Conservation (phyloP, 2,888 invertebrate genomes). For the Auanema freiburgensis region DNA sequence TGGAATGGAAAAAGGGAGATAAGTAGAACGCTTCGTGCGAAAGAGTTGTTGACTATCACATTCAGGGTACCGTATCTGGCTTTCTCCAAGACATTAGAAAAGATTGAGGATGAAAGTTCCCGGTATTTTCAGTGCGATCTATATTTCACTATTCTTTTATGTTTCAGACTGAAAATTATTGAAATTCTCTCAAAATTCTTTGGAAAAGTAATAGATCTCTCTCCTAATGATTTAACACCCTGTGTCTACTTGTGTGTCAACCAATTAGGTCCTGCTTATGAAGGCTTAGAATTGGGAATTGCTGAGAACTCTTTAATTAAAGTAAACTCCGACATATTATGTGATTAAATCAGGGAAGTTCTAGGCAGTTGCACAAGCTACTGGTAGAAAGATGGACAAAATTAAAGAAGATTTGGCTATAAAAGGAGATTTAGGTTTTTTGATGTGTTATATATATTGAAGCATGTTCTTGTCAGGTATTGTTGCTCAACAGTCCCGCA, state of each 20-base stretch:
- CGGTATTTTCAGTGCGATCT: conserved; percentile 9
- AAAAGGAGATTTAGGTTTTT: conserved; percentile 81
- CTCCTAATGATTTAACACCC: conserved; percentile 84
- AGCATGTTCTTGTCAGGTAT: conserved; percentile 42
- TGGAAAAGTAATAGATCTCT: conserved; percentile 77
- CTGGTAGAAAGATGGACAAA: conserved; percentile 71
- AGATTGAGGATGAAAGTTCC: conserved; percentile 75
- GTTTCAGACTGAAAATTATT: conserved; percentile 80
- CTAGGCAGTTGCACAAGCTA: conserved; percentile 41
- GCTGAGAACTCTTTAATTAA: conserved; percentile 93
- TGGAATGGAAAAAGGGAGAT: conserved; percentile 4
- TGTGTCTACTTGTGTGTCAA: conserved; percentile 94
- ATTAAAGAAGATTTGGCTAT: conserved; percentile 76
- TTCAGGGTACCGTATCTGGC: conserved; percentile 88
- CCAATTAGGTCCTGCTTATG: conserved; percentile 90
- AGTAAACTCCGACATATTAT: too few species aligned
- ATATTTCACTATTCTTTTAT: neutral
- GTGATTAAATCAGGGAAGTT: conserved; percentile 5
- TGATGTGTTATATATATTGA: neutral
- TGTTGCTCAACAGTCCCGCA: conserved; percentile 57
- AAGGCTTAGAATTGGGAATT: conserved; percentile 88
- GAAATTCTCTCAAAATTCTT: conserved; percentile 89
- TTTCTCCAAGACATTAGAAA: conserved; percentile 83
- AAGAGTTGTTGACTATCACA: neutral
- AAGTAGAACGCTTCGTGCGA: neutral